A percentile compares a stretch with the other conserved stretches of the same genome.
These are phyloP conservation scores for Lynx canadensis DNA, from an alignment of 2,113 vertebrate genomes.

Conservation along the genomic window DNA sequence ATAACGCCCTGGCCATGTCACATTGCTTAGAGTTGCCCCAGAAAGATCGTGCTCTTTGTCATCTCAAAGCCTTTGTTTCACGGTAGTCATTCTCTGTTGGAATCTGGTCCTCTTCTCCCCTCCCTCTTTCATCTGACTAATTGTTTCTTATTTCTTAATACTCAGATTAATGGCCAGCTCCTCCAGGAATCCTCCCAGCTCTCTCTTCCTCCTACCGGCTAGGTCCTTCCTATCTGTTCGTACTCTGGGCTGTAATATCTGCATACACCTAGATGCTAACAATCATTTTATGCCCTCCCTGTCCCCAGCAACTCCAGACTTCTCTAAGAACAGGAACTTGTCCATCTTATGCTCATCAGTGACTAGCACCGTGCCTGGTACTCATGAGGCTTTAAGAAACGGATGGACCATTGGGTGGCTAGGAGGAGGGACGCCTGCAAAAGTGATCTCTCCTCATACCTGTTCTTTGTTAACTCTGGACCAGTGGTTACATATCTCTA, in stretches of 20 bases:
- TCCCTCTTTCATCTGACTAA: background rate
- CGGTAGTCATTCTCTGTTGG: background rate
- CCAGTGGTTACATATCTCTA: slow-evolving; percentile 45
- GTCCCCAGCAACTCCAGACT: background rate
- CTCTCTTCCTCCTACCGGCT: background rate
- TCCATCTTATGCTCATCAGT: background rate
- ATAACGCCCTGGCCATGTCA: background rate
- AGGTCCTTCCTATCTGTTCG: background rate
- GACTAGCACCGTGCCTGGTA: background rate
- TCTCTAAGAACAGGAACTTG: background rate
- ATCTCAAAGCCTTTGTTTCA: background rate
- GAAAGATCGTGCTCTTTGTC: background rate
- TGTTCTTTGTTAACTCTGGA: background rate
- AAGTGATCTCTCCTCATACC: background rate
- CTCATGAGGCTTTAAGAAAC: background rate
- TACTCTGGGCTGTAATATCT: background rate
- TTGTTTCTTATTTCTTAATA: background rate
- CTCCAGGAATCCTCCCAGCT: background rate
- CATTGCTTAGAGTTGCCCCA: background rate
- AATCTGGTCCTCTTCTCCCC: background rate
- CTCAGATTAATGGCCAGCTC: background rate
- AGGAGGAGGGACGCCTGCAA: background rate
- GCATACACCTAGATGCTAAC: background rate
- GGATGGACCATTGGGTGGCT: background rate
- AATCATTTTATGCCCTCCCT: background rate